phyloP scores from a whole-genome alignment of 2,113 vertebrate genomes.

The Andinoacara biseriatus region DNA sequence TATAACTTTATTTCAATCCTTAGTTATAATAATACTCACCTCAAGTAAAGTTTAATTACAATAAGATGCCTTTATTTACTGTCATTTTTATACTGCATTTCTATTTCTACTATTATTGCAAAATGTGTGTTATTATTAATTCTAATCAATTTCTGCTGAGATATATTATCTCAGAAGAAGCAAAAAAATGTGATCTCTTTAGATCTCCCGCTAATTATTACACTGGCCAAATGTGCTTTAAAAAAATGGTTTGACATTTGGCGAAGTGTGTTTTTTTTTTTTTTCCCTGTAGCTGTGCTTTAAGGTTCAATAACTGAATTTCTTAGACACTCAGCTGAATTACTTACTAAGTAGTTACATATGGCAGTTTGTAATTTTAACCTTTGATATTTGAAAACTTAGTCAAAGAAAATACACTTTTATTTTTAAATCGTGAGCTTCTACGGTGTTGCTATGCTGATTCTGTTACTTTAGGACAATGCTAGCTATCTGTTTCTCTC shows the following conservation, averaged over 20 bases:
- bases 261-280: neutral
- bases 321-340: neutral
- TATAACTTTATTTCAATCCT: no score
- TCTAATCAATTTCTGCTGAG: no score
- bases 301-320: neutral
- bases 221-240: no score
- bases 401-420: neutral
- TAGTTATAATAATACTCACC: no score
- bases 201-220: neutral
- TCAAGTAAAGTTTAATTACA: neutral
- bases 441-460: accelerated
- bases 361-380: neutral
- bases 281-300: neutral
- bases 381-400: neutral
- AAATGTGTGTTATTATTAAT: no score
- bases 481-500: neutral
- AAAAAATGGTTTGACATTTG: no score
- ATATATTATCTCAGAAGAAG: neutral
- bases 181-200: neutral
- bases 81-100: no score
- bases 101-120: no score
- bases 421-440: neutral
- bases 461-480: neutral
- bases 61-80: no score
- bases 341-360: neutral